Evolutionary conservation across 92 coral and sea anemone species (phyloP), one percentile per base, ranked within the genome.

Genomic region (Parazoanthus darwini): DNA sequence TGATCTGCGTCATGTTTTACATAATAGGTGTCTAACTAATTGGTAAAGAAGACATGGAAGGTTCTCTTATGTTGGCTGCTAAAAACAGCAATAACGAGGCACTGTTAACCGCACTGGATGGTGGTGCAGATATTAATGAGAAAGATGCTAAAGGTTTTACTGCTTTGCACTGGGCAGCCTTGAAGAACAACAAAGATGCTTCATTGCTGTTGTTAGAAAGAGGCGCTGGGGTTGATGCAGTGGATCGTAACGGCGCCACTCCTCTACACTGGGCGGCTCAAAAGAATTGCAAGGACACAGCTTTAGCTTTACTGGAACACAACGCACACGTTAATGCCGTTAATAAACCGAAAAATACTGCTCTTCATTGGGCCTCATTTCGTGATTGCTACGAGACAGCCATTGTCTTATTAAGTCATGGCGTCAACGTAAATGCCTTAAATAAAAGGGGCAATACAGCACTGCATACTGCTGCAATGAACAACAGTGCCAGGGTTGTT

Each of bases 251-350:
- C 13, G 82, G 67, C 26, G 37, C 13, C 29, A 48, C 38, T n/a
- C 82, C 82, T 6, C 48, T 78, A 48, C 82, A 78, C 66, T 78
- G 82, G 82, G 66, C 66, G 5, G 82, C 82, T 8, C 63, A 22
- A 18, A 78, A 26, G 66, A 78, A 78, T 22, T 13, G 39, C 82
- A 78, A 50, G 25, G 82, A 78, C 8, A 46, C 66, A 43, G 37
- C 33, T 44, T 11, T 3, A n/a, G 6, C 44, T 48, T 78, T 78
- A 46, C 82, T 78, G 6, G 38, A 46, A 23, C 67, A 46, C 65
- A 29, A n/a, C 8, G 82, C 82, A n/a, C 14, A 25, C 44, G 59
- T 79, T 23, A 50, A 79, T 79, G 66, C 39, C 23, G 11, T 29
- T 8, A 79, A 29, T n/a, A 25, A 2, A 1, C 23, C 16, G 35